Evolutionary conservation across 2,888 invertebrate species (phyloP).

Genomic region (Microdon myrmicae): DNA sequence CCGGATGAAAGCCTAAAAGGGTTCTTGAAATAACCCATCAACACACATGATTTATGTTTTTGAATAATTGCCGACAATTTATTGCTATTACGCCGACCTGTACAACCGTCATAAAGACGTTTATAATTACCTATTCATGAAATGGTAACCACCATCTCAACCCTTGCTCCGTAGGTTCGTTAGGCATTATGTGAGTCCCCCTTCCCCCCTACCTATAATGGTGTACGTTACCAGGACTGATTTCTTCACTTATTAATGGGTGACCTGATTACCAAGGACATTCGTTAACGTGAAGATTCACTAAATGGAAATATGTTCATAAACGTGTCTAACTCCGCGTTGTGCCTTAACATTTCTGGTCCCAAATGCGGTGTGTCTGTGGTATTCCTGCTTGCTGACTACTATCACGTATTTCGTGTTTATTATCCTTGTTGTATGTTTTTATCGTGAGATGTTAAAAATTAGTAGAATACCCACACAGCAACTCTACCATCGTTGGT

Average conservation of each 20-base stretch:
- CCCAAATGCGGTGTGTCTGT: background rate
- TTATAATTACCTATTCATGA: slow-evolving; percentile 32
- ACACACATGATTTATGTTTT: slow-evolving; percentile 38
- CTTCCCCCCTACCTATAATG: slow-evolving; percentile 13
- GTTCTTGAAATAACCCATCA: slow-evolving; percentile 31
- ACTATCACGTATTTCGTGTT: slow-evolving; percentile 52
- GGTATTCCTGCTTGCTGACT: slow-evolving; percentile 17
- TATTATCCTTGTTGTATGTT: slow-evolving; percentile 47
- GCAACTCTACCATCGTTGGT: slow-evolving; percentile 15
- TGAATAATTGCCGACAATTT: slow-evolving; percentile 34
- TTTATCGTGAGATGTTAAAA: slow-evolving; percentile 51
- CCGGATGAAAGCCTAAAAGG: slow-evolving; percentile 21
- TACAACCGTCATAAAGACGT: slow-evolving; percentile 24
- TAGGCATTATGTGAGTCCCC: slow-evolving; percentile 32
- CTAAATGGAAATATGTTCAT: slow-evolving; percentile 25
- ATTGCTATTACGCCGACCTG: slow-evolving; percentile 32
- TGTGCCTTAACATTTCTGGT: background rate
- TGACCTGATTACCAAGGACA: slow-evolving; percentile 45
- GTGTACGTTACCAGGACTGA: background rate
- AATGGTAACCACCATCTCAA: slow-evolving; percentile 6
- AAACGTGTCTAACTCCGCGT: too few relatives aligned
- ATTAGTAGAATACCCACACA: slow-evolving; percentile 52
- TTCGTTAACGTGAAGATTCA: slow-evolving; percentile 33
- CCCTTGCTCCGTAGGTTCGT: background rate
- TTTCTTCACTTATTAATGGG: slow-evolving; percentile 32